Evolutionary conservation across 2,888 invertebrate genomes (phyloP).

Genomic region (Oxytorus armatus): DNA sequence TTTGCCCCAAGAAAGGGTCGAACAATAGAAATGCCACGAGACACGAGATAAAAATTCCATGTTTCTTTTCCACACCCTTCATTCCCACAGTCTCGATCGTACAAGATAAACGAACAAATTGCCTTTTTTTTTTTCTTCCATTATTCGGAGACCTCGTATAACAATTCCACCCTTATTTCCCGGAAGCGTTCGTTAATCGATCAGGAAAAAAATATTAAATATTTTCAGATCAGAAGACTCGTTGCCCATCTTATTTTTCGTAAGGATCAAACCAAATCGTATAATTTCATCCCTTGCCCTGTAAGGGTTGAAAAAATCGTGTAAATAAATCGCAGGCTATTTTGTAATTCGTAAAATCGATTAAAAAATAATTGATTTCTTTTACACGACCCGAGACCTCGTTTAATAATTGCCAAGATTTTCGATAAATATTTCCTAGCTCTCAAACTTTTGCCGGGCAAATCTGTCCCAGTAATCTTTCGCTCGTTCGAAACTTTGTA

Average conservation of each 20-base stretch:
- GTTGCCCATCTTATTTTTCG: no score
- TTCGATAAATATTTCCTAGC: neutral
- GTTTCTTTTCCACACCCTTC: constrained; percentile 4
- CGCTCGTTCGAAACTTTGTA: constrained; percentile 22
- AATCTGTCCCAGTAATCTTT: constrained; percentile 54
- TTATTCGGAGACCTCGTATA: neutral
- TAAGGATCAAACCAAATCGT: no score
- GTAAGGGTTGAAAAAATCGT: no score
- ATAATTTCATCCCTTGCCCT: no score
- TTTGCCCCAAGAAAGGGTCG: constrained; percentile 2
- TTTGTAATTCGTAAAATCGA: no score
- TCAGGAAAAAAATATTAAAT: neutral
- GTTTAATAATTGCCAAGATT: neutral
- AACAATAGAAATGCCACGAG: constrained; percentile 6
- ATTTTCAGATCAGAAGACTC: no score
- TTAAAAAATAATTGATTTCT: no score
- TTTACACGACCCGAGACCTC: no score
- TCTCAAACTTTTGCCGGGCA: neutral
- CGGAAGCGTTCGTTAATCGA: neutral
- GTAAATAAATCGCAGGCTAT: no score
- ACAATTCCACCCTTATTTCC: constrained; percentile 1
- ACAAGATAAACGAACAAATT: neutral
- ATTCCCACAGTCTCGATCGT: neutral
- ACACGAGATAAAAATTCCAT: constrained; percentile 30
- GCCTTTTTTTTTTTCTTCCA: neutral